Conservation (phyloP, 2,888 invertebrate genomes). For the Serrognathus titanus region DNA sequence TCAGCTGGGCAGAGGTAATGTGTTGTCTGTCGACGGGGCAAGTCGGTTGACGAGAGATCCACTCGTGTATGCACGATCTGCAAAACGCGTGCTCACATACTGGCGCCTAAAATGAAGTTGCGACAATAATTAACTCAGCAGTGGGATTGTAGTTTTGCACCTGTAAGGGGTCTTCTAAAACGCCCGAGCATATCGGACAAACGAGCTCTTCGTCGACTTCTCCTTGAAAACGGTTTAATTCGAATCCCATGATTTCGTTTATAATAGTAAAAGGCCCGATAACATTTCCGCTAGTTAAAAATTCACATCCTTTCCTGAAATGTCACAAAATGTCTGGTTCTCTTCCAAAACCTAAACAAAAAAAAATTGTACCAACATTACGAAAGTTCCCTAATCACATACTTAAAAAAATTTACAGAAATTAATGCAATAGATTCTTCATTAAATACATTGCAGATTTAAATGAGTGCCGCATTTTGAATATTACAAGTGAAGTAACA, state of each 20-base stretch:
- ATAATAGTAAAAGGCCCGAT: neutral
- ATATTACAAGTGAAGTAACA: no score
- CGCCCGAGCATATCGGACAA: conserved; percentile 94
- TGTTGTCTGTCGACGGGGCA: conserved; percentile 92
- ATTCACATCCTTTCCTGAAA: neutral
- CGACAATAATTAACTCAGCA: neutral
- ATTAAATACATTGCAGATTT: no score
- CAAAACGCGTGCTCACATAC: conserved; percentile 97
- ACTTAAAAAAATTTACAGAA: no score
- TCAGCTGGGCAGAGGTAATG: conserved; percentile 82
- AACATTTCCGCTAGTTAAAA: neutral
- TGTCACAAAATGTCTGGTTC: conserved; percentile 1
- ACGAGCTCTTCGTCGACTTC: conserved; percentile 96
- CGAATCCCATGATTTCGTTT: conserved; percentile 77
- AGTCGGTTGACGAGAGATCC: conserved; percentile 90
- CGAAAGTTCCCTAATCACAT: no score
- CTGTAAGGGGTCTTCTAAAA: conserved; percentile 92
- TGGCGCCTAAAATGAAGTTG: conserved; percentile 66
- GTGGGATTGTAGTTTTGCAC: conserved; percentile 50
- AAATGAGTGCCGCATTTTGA: no score
- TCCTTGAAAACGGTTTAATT: conserved; percentile 88
- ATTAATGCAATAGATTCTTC: no score
- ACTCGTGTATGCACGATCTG: conserved; percentile 88
- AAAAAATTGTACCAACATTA: no score
- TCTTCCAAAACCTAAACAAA: neutral